Base-by-base conservation (phyloP, 2,113 vertebrate genomes). In the Microtus richardsoni region DNA sequence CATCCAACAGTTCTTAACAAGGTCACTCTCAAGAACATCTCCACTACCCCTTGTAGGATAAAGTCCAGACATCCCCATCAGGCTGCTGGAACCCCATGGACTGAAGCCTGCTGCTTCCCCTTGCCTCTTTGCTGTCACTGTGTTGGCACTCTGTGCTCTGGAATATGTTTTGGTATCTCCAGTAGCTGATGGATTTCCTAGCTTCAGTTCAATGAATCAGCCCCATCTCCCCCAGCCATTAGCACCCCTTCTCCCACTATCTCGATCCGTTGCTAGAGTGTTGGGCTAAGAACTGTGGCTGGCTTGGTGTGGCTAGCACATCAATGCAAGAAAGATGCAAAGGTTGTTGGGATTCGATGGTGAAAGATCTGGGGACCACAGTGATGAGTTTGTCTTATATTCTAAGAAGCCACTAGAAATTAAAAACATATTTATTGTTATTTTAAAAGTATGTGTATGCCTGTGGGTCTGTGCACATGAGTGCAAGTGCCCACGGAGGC, bases 1-100 rank as follows among this genome's bases (percentile, higher is more conserved):
- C 39, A 88, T 70, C 87, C n/a, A 94, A 85, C 49, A 87, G 41
- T 95, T 87, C 47, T 86, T 73, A 82, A 39, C 79, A 17, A 92
- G 6, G 3, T 74, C 93, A 75, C 64, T 91, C 91, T 96, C 24
- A 68, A 82, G 84, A 73, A 60, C 24, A 36, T 85, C 94, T 87
- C 22, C 33, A 62, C 60, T 71, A 26, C 64, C 4, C 21, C 41
- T 91, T 96, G 85, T 39, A 95, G 75, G 44, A 82, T 84, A 64
- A 93, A 91, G 88, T 78, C 7, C 26, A 64, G 39, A 62, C 33
- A 58, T 24, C 49, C 54, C 13, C 33, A 33, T 47, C 30, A 62
- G 39, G 58, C n/a, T 88, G 94, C 89, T 12, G 54, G 54, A 87
- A 8, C 74, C 17, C 36, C 62, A 62, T 0, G 16, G 83, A 30